These are phyloP conservation scores for Catostylus mosaicus DNA, from an alignment of 30 jellyfish, hydroid and myxozoan species.

Conservation along the genomic window DNA sequence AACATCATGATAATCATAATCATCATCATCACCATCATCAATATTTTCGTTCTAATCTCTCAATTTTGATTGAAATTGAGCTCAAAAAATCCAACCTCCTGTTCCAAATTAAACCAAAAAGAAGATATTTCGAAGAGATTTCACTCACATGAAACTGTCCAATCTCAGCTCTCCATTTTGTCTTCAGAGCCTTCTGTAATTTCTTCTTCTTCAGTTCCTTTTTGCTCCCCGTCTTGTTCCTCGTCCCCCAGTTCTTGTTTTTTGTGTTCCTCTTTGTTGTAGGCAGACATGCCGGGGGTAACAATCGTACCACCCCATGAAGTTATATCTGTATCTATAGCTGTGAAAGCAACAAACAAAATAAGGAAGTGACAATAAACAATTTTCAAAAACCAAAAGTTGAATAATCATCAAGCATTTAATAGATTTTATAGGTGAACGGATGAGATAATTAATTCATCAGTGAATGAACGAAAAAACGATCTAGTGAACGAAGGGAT, in stretches of 20 bases:
- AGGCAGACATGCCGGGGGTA: conserved; percentile 92
- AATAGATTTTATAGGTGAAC: no score
- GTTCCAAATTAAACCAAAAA: no score
- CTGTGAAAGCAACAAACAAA: conserved; percentile 16
- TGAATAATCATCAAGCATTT: no score
- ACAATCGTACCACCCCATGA: conserved; percentile 96
- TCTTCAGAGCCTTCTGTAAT: conserved; percentile 19
- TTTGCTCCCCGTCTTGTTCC: conserved; percentile 40
- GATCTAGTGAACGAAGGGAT: not conserved
- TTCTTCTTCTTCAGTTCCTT: conserved; percentile 40
- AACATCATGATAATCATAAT: no score
- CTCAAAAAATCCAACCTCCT: no score
- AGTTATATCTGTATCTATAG: conserved; percentile 83
- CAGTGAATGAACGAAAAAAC: not conserved
- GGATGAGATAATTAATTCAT: not conserved
- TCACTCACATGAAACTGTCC: no score
- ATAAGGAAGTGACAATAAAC: no score
- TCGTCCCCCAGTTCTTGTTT: conserved; percentile 56
- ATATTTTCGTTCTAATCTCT: no score
- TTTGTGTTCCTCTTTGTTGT: conserved; percentile 84
- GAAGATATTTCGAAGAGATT: no score
- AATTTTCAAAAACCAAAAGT: no score
- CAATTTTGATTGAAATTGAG: no score
- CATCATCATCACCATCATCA: no score
- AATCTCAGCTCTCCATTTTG: conserved; percentile 43